Conservation (phyloP, 2,797 vertebrate genomes). For the Okamejei kenojei region DNA sequence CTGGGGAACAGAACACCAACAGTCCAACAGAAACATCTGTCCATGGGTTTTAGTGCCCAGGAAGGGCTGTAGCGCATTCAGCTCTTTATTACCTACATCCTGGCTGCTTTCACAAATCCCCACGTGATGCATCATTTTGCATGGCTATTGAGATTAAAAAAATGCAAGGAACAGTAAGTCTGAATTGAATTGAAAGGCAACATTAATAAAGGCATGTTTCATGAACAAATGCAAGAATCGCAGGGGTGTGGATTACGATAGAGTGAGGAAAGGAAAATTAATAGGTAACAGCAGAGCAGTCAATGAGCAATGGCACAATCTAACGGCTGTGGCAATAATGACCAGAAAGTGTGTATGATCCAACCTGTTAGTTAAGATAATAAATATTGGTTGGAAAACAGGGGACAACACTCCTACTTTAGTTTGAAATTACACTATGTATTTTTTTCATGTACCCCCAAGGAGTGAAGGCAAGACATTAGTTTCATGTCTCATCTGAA, state of each 20-base stretch:
- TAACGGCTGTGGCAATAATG: background rate
- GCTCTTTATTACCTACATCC: conserved; percentile 45
- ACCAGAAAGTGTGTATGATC: no score
- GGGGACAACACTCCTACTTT: background rate
- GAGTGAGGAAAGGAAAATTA: no score
- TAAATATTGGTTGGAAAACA: background rate
- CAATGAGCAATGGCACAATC: background rate
- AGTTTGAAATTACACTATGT: background rate
- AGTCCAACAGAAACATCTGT: conserved; percentile 41
- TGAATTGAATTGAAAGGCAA: background rate
- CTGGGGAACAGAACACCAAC: conserved; percentile 49
- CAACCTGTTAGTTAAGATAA: background rate
- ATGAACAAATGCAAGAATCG: background rate
- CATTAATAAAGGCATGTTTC: background rate
- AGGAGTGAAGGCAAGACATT: no score
- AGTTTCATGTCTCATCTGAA: background rate
- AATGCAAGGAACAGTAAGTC: background rate
- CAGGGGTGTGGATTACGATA: no score
- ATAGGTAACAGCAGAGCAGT: background rate
- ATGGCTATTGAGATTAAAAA: background rate
- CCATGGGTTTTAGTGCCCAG: conserved; percentile 41
- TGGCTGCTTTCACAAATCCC: conserved; percentile 48
- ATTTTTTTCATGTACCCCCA: background rate
- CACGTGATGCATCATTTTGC: conserved; percentile 44
- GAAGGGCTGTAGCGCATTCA: conserved; percentile 37